Evolutionary conservation across 2,888 invertebrate genomes (phyloP), one percentile per base, ranked within the genome.

Genomic region (Augiades crinisus): DNA sequence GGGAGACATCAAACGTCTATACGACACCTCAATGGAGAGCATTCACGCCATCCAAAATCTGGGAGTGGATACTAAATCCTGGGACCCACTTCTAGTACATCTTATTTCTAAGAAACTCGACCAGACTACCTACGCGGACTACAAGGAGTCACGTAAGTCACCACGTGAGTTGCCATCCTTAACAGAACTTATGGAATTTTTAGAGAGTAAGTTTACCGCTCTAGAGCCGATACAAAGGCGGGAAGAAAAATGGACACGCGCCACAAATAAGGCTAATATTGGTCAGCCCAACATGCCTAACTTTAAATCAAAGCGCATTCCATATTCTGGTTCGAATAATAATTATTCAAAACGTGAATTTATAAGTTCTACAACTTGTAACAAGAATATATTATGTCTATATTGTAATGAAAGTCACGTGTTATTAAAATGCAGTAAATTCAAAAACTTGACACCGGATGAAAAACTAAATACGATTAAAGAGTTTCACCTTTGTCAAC

Each of bases 11-110:
- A 21, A 22, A 46, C 36, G 46, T 14, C 16, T 47, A 0, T 47
- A 60, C 49, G 60, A 62, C 17, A 56, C 54, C 8, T 47, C 54
- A 1, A 56, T 38, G 43, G 60, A 62, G 21, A 46, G 54, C 14
- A 43, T 62, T 7, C 54, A 59, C 24, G 56, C 58, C 0, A 55
- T 62, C 13, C 54, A 58, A 16, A 60, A 60, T 34, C 40, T 59
- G 5, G 59, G 57, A 2, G 21, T 60, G 1, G 53, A 62, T 33
- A 59, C 56, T 8, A 45, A 21, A 8, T 47, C 56, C 0, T 61
- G 62, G 59, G 61, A 53, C 7, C 55, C 54, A 5, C 16, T 55
- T 2, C 16, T 56, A 8, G 54, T 54, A 5, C 57, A 59, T 30
- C 8, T 54, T 0, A 27, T 59, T 19, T 19, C 27, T 2, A 47